Evolutionary conservation across 1,140 invertebrate species (phyloP).

Genomic region (Homarus americanus): DNA sequence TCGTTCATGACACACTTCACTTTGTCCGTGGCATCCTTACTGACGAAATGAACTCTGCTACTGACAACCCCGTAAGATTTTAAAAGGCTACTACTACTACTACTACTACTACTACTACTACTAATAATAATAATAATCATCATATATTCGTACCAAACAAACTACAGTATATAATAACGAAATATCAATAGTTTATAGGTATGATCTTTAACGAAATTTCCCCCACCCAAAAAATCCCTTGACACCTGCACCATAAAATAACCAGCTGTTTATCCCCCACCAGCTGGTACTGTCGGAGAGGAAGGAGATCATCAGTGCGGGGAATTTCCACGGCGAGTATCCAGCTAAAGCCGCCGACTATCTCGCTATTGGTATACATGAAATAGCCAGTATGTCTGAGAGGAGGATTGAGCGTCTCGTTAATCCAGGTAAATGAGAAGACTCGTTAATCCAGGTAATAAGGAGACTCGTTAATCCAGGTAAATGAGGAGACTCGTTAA

Average conservation of each 20-base stretch:
- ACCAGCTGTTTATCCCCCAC: too few species aligned
- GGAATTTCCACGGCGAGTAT: constrained; percentile 87
- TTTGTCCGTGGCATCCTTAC: constrained; percentile 83
- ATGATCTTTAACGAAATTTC: too few species aligned
- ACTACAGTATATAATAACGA: too few species aligned
- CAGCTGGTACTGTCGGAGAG: constrained; percentile 85
- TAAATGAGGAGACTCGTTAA: constrained; percentile 75
- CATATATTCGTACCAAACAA: too few species aligned
- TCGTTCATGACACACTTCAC: constrained; percentile 85
- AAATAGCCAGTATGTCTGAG: constrained; percentile 87
- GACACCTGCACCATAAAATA: too few species aligned
- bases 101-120: too few species aligned
- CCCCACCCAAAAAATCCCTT: constrained; percentile 11
- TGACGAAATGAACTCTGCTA: constrained; percentile 86
- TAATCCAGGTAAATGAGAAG: constrained; percentile 82
- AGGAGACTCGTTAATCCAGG: constrained; percentile 84
- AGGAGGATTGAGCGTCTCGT: constrained; percentile 85
- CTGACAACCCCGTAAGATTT: constrained; percentile 84
- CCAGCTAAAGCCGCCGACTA: constrained; percentile 87
- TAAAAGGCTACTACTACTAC: too few species aligned
- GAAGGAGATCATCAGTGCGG: constrained; percentile 85
- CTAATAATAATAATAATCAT: too few species aligned
- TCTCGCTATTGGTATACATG: constrained; percentile 86
- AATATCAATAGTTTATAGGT: too few species aligned
- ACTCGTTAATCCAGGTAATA: background rate